A percentile compares a stretch with the other conserved stretches of the same genome.
These are phyloP conservation scores for Parambassis ranga DNA, from an alignment of 2,797 vertebrate genomes.

Conservation along the genomic window DNA sequence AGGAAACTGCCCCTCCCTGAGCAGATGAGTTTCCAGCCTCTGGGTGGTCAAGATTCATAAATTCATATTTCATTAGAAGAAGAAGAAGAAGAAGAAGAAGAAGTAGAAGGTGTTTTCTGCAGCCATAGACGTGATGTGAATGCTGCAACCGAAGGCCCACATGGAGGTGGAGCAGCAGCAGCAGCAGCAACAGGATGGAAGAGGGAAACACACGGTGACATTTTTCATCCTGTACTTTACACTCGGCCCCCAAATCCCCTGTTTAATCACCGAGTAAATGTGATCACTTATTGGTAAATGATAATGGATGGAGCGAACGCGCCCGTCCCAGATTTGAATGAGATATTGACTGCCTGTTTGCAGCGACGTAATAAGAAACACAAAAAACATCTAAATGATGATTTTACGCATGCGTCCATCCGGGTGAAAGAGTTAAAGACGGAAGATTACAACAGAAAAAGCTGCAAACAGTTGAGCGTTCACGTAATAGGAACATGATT, in stretches of 20 bases:
- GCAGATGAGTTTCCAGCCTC: conserved; percentile 1
- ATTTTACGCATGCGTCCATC: conserved; percentile 2
- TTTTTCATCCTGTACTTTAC: conserved; percentile 30
- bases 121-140: conserved; percentile 27
- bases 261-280: conserved; percentile 62
- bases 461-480: no score
- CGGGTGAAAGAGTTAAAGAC: neutral
- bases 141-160: conserved; percentile 15
- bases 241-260: conserved; percentile 20
- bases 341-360: conserved; percentile 51
- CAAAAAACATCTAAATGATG: conserved; percentile 2
- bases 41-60: conserved; percentile 36
- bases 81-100: neutral
- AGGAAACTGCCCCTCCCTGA: neutral
- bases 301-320: conserved; percentile 44
- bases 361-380: neutral
- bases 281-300: conserved; percentile 59
- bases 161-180: neutral
- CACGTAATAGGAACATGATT: no score
- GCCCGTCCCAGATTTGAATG: conserved; percentile 27
- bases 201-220: neutral
- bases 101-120: conserved; percentile 18
- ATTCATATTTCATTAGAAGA: conserved; percentile 48
- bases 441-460: no score
- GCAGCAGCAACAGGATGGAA: neutral